Base-by-base conservation (phyloP, 1,140 invertebrate genomes). In the Drosophila trapezifrons region DNA sequence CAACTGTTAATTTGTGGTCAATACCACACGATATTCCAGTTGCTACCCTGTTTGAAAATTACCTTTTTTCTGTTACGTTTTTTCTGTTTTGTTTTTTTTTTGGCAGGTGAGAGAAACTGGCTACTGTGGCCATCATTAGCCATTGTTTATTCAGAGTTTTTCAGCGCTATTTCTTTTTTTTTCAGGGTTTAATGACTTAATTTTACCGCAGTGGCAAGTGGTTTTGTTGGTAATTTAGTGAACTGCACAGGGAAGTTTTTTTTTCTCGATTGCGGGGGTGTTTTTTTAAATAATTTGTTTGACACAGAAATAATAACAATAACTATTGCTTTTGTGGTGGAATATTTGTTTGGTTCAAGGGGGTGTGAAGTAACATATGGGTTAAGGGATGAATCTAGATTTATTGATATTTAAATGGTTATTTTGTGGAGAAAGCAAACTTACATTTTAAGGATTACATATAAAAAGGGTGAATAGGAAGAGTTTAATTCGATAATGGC, bases 1-100 rank as follows among this genome's bases (percentile, higher is more conserved):
- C 83, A 87, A 86, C 83, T 86, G 83, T 86, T 86, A 86, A 86
- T 87, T 86, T 86, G 84, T 86, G 83, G 83, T 86, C 83, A 86
- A 86, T 86, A 87, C 79, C 71, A 79, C 57, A 76, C 43, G 71
- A 25, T 70, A 66, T 43, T 58, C 43, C 52, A 73, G 62, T 69
- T 76, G 52, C 57, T 78, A 54, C 65, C 76, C 59, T 78, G 57
- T 57, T 62, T 49, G 71, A 76, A 71, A 76, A 76, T 76, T 76
- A 77, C 73, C 60, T 54, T 76, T 55, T 43, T 46, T 35, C 17
- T 37, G 15, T 38, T n/a, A n/a, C n/a, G n/a, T n/a, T n/a, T n/a
- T n/a, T 5, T 62, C 32, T 25, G 35, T 58, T 20, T 47, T 51
- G 10, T 59, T 60, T 57, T 42, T 69, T 56, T 76, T 76, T 55